Evolutionary conservation across 2,113 vertebrate genomes (phyloP), one percentile per base, ranked within the genome.

Genomic region (Thermophis baileyi): DNA sequence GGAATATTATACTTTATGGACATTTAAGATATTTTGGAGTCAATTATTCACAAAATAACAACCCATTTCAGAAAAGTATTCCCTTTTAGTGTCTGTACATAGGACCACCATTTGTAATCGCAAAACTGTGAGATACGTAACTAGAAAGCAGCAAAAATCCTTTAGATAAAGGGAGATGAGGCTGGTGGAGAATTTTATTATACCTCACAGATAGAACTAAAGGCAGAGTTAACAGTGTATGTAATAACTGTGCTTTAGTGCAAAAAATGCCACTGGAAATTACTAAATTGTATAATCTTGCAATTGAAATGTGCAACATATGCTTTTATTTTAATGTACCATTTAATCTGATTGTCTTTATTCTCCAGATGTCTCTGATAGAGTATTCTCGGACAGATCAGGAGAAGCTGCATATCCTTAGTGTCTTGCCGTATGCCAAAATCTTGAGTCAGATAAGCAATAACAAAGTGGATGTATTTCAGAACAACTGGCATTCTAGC

Each of bases 391-490:
- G 97, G 69, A 98, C 94, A 18, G 94, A 97, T 63, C 93, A 95
- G 4, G 95, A 97, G 6, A 98, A 96, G 89, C 98, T 98, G 12
- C 97, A 97, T 4, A 94, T 97, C 93, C 98, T 99, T 93, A 99
- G 98, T 93, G 93, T 98, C 94, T 97, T 98, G 94, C 97, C 98
- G 69, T 97, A 97, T 85, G 97, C 98, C 94, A 98, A 98, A 96
- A 97, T 98, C 93, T 95, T 99, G 63, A 97, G 96, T 95, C 95
- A 96, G 92, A 96, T 97, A 94, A 98, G 95, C 93, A 97, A 97
- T 85, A 95, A 96, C 54, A 98, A 97, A 89, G 97, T 97, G 95
- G 96, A 97, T 94, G 87, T 95, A 14, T 95, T 95, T 40, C 96
- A 95, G 93, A 97, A 94, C 94, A 98, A 97, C 94, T 99, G 98